These are phyloP conservation scores for Antigone vipio DNA, from an alignment of 2,113 vertebrate species.

Conservation along the genomic window DNA sequence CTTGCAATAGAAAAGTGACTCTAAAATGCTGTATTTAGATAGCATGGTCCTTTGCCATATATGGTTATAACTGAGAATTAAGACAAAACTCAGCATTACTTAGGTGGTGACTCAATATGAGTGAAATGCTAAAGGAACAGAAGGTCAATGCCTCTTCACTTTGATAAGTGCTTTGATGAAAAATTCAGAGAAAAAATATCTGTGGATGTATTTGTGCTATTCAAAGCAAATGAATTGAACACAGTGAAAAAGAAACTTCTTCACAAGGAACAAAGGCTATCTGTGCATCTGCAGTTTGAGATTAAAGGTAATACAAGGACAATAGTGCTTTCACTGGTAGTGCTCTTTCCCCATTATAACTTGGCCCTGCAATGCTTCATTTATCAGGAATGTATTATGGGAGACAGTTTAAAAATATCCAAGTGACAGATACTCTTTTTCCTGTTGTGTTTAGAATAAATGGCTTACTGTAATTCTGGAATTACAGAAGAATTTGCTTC, in stretches of 20 bases:
- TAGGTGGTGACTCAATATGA: neutral
- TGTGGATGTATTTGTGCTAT: neutral
- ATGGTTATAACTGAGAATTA: neutral
- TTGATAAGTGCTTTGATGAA: slow-evolving; percentile 28
- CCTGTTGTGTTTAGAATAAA: slow-evolving; percentile 68
- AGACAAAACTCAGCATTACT: slow-evolving; percentile 16
- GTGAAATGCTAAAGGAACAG: slow-evolving; percentile 9
- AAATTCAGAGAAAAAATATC: neutral
- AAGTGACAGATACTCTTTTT: slow-evolving; percentile 63
- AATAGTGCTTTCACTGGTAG: slow-evolving; percentile 26
- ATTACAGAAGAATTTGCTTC: slow-evolving; percentile 57
- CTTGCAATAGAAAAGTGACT: neutral
- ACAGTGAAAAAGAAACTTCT: neutral
- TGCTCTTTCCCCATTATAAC: slow-evolving; percentile 8
- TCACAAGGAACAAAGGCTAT: neutral
- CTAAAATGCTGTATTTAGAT: neutral
- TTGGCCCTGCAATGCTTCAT: slow-evolving; percentile 36
- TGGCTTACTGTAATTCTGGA: slow-evolving; percentile 71
- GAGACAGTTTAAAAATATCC: slow-evolving; percentile 65
- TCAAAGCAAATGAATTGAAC: slow-evolving; percentile 13
- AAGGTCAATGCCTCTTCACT: slow-evolving; percentile 25
- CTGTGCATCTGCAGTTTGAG: slow-evolving; percentile 3
- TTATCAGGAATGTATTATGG: slow-evolving; percentile 55
- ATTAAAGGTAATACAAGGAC: slow-evolving; percentile 5
- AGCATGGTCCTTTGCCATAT: neutral